Evolutionary conservation across 2,113 vertebrate species (phyloP), one percentile per base, ranked within the genome.

Genomic region (Oostethus manadensis): DNA sequence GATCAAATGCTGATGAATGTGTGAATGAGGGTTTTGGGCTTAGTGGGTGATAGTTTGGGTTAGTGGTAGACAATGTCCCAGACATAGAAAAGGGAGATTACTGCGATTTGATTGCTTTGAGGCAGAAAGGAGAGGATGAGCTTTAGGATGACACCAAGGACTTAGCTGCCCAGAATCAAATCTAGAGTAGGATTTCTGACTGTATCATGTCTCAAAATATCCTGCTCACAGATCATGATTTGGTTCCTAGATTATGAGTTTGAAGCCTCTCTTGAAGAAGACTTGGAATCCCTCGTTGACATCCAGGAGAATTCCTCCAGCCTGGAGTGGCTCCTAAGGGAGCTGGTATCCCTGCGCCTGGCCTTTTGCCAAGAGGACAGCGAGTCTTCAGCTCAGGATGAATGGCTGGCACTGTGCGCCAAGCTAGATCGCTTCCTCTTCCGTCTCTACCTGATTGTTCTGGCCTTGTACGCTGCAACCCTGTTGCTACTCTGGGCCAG

Each of bases 381-480:
- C 0, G 85, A 85, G 3, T 67, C 77, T 11, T 59, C 45, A 1
- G 82, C 79, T 59, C 87, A 90, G 45, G 73, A 65, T 0, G 79
- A 85, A 1, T 92, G 93, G 93, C 73, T 94, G 62, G 76, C 60
- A 2, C 88, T 94, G 45, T 89, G 92, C 62, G 86, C 85, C 1
- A 89, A 73, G 79, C 82, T 95, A 9, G 93, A 96, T 64, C 65
- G 47, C 6, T 70, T 92, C 57, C 84, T 95, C 49, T 94, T 94
- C 71, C 77, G 82, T 17, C 59, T 88, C 10, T 94, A 94, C 73
- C 76, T 93, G 22, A 18, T 89, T 1, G 66, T 93, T 16, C 67
- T 95, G 58, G 76, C 63, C 3, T 21, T 89, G 56, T 94, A 93
- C 4, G 21, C 88, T 0, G 3, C 83, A 14, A 93, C 92, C 0